Percentiles rank a stretch among this genome's conserved stretches.
Evolutionary conservation across 1,140 invertebrate species (phyloP).

Genomic region (Drosophila kikkawai): DNA sequence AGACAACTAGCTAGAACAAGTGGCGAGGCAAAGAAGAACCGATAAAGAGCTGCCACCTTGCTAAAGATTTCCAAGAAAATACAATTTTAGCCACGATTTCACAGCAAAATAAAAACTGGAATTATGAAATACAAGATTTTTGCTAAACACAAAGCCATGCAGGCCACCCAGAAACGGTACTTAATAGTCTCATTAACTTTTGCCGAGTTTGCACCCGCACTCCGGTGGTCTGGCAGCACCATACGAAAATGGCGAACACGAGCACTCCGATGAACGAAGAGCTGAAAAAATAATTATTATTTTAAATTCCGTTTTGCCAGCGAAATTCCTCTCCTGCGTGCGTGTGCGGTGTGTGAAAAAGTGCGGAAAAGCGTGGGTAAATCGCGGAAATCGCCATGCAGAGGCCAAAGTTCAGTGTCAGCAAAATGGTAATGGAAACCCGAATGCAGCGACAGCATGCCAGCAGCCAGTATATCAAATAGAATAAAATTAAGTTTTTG

Average conservation of each 20-base stretch:
- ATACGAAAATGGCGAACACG: constrained; percentile 82
- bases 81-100: not conserved
- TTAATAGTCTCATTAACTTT: not conserved
- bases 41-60: constrained; percentile 45
- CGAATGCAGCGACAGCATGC: constrained; percentile 46
- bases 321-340: constrained; percentile 64
- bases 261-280: constrained; percentile 81
- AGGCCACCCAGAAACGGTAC: not conserved
- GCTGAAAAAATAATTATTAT: constrained; percentile 84
- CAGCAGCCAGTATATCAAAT: constrained; percentile 45
- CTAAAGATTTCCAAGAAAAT: not conserved
- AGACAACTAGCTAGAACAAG: constrained; percentile 23
- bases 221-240: constrained; percentile 48
- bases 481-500: constrained; percentile 74
- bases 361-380: constrained; percentile 54
- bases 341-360: constrained; percentile 54
- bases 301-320: constrained; percentile 83
- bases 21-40: constrained; percentile 16
- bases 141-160: not conserved
- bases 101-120: not conserved
- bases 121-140: not conserved
- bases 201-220: not conserved
- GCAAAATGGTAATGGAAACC: constrained; percentile 24
- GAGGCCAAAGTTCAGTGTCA: constrained; percentile 61
- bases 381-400: constrained; percentile 33